Base-by-base conservation (phyloP, 2,888 invertebrate species). In the Papilio demoleus region DNA sequence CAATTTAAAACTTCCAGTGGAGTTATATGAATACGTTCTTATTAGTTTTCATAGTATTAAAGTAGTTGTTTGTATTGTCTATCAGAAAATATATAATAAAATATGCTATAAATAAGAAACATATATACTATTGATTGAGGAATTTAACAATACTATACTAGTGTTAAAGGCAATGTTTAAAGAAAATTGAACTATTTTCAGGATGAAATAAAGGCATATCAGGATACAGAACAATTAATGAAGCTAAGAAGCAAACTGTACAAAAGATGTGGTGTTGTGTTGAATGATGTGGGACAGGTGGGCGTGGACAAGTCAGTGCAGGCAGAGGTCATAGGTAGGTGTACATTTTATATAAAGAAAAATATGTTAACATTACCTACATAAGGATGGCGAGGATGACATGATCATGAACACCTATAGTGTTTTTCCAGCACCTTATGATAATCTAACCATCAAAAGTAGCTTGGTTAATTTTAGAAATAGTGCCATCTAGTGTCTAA, bases 141-240 rank as follows among this genome's bases (percentile, higher is more conserved):
- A n/a, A n/a, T n/a, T n/a, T n/a, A n/a, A n/a, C n/a, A n/a, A n/a
- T n/a, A n/a, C n/a, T n/a, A n/a, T n/a, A n/a, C n/a, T n/a, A n/a
- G n/a, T n/a, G n/a, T n/a, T n/a, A n/a, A n/a, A n/a, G n/a, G n/a
- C n/a, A n/a, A n/a, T n/a, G n/a, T n/a, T n/a, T n/a, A n/a, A n/a
- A n/a, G n/a, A n/a, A n/a, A n/a, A n/a, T 42, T 24, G 9, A 56
- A 56, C 3, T 14, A 8, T 17, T 82, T 81, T n/a, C 80, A 93
- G 92, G 87, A 88, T 77, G 92, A 93, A 81, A 93, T 93, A 45
- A 83, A 85, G 73, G 84, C 81, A 2, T 92, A 85, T 70, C 79
- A 85, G 70, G 83, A 88, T 27, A 84, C 77, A 0, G 86, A 90
- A 31, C 88, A 86, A 63, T 34, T 84, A 5, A 77, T 84, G 74